A percentile compares a stretch with the other conserved stretches of the same genome.
These are phyloP conservation scores for Coptotermes formosanus DNA, from an alignment of 1,140 invertebrate genomes.

Conservation along the genomic window DNA sequence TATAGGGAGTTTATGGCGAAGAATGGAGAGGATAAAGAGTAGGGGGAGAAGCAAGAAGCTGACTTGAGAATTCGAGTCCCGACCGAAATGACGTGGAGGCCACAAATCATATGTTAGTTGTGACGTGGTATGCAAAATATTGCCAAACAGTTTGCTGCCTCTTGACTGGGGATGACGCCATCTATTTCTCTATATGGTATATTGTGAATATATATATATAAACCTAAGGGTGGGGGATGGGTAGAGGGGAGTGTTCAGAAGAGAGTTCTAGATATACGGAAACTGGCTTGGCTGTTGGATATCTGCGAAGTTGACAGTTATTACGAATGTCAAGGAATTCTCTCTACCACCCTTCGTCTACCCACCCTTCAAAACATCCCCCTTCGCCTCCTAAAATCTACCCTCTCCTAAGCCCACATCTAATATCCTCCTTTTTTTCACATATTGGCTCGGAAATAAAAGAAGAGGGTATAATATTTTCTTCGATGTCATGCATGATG, in stretches of 20 bases:
- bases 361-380: background rate
- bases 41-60: background rate
- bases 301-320: conserved; percentile 22
- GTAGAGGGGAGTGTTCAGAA: background rate
- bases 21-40: conserved; percentile 6
- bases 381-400: background rate
- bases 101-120: conserved; percentile 29
- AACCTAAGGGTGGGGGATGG: background rate
- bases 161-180: background rate
- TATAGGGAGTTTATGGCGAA: conserved; percentile 18
- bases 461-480: background rate
- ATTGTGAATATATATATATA: conserved; percentile 21
- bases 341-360: background rate
- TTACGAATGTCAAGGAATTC: conserved; percentile 27
- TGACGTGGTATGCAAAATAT: conserved; percentile 27
- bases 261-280: background rate
- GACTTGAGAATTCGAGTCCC: background rate
- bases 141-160: background rate
- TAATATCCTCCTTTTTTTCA: background rate
- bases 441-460: conserved; percentile 12
- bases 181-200: background rate
- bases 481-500: conserved; percentile 2
- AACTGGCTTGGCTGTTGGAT: background rate
- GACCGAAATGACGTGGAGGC: conserved; percentile 19
- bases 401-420: background rate